phyloP scores from a whole-genome alignment of 2,113 vertebrate species.

The Ardeotis arabs region DNA sequence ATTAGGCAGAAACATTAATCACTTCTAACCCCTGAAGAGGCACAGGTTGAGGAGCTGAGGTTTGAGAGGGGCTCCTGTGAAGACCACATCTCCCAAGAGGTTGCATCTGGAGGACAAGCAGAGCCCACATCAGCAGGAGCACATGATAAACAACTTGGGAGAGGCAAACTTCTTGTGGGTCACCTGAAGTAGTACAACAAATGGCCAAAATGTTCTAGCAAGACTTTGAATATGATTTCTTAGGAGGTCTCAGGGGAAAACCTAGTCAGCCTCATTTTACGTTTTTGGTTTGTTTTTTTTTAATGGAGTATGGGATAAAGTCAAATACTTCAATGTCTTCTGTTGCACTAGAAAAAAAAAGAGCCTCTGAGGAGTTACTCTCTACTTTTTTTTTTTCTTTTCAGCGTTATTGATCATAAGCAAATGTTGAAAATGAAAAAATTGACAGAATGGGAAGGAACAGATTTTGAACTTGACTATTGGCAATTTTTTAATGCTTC shows the following conservation, averaged over 20 bases:
- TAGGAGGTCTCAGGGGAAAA: neutral
- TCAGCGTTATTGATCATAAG: neutral
- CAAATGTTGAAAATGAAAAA: neutral
- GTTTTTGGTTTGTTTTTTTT: neutral
- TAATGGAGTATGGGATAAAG: neutral
- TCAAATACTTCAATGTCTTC: neutral
- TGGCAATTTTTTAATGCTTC: neutral
- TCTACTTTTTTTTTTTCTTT: neutral
- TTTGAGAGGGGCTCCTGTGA: neutral
- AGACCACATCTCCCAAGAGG: neutral
- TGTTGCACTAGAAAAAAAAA: neutral
- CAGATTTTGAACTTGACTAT: neutral
- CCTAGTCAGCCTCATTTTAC: neutral
- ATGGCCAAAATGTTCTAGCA: neutral
- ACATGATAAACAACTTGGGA: neutral
- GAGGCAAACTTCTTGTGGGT: neutral
- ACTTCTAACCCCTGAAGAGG: neutral
- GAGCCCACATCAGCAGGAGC: neutral
- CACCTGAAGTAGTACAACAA: neutral
- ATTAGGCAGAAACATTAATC: neutral
- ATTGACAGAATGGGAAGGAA: neutral
- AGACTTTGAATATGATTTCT: neutral
- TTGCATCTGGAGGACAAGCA: rapidly evolving
- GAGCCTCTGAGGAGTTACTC: neutral
- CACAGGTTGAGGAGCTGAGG: rapidly evolving